Base-by-base conservation (phyloP, 2,113 vertebrate genomes). In the human region DNA sequence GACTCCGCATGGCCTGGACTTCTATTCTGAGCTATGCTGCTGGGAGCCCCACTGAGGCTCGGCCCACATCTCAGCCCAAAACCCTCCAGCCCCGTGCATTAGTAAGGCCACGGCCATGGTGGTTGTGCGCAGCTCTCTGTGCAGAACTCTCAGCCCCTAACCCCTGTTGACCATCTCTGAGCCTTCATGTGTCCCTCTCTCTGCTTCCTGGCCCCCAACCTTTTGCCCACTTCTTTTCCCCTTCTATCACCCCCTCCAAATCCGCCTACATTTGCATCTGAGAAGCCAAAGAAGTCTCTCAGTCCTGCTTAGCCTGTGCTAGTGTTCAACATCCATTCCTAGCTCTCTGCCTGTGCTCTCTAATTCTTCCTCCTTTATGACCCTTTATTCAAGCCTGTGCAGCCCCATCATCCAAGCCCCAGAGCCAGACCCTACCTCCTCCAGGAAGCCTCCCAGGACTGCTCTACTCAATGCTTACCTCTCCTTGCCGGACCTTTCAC, bases 31-130 rank as follows among this genome's bases (percentile, higher is more conserved):
- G 64, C n/a, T 38, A 0, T 0, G 27, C 50, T 55, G 0, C 16
- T 0, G 5, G 25, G 64, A 75, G 2, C 32, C 16, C 23, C 14
- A 3, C 43, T 64, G 75, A 73, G 25, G 27, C 55, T 40, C 1
- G 2, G 16, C 30, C 23, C 52, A 9, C 3, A 45, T 45, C 22
- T 57, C 82, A 83, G 66, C 6, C 6, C 11, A 12, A 57, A 30
- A 5, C 25, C 17, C 13, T 8, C 12, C 11, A 45, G 50, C 10
- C 17, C 5, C 18, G 0, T 0, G 27, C 4, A 3, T n/a, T 23
- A 1, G 20, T 0, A 17, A 12, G 25, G 43, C 18, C 57, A 4
- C 17, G 0, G 9, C 5, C 10, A 16, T 5, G 59, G 64, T 17
- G 73, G n/a, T 43, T 13, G 57, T 2, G 11, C 68, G 18, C 20